Percentiles rank a stretch among this genome's conserved stretches.
Conservation (phyloP, 2,113 vertebrate species). For the Balaeniceps rex region DNA sequence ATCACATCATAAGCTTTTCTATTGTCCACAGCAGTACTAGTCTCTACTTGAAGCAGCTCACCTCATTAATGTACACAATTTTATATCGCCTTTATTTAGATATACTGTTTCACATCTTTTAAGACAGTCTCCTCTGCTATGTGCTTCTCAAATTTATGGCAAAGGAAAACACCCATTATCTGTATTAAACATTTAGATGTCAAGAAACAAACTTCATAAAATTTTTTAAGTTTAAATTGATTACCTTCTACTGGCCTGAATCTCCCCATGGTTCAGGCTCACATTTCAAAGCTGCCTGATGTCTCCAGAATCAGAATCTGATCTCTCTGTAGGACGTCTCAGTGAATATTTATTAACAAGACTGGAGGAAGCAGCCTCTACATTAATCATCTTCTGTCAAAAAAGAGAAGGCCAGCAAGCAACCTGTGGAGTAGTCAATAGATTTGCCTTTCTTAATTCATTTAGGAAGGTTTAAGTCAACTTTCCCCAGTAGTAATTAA, state of each 20-base stretch:
- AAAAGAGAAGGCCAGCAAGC: conserved; percentile 6
- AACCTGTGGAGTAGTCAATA: conserved; percentile 9
- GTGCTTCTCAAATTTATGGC: not conserved
- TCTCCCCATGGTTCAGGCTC: not conserved
- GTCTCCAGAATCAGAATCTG: conserved; percentile 1
- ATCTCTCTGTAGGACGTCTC: not conserved
- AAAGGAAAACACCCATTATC: not conserved
- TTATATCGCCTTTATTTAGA: not conserved
- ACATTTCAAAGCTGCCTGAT: not conserved
- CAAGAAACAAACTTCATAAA: not conserved
- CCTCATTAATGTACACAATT: not conserved
- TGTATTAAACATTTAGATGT: not conserved
- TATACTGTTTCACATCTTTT: not conserved
- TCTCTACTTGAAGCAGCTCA: not conserved
- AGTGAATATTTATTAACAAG: conserved; percentile 45
- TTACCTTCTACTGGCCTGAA: not conserved
- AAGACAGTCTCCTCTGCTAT: not conserved
- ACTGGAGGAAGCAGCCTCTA: not conserved
- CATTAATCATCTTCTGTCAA: conserved; percentile 45
- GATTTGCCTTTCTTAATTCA: conserved; percentile 40
- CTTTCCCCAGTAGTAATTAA: conserved; percentile 4
- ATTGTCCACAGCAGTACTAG: not conserved
- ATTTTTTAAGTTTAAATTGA: not conserved
- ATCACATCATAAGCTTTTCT: not conserved
- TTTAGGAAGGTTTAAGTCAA: conserved; percentile 36